Evolutionary conservation across 2,797 vertebrate species (phyloP), one percentile per base, ranked within the genome.

Genomic region (Hephaestus fuliginosus): DNA sequence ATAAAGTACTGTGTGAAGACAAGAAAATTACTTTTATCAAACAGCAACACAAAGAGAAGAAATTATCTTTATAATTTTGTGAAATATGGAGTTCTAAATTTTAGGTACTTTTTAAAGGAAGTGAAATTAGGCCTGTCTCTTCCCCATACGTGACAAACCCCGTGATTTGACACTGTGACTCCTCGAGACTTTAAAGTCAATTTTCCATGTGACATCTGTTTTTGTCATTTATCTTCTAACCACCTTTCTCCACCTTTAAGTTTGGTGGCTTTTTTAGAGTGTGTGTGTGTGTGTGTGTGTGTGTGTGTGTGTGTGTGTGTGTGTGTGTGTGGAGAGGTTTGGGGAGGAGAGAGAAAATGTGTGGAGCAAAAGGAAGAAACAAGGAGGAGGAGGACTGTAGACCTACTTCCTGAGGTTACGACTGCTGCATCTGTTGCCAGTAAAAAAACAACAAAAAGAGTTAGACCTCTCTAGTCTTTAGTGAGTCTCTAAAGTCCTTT

Each of bases 201-300:
- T 82, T 55, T 62, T 41, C 41, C 12, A 9, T 57, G 33, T 39
- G 78, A 87, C 86, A 82, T 91, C 88, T 89, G 83, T 71, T 88
- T 80, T 76, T 53, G 78, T 75, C 51, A 11, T 78, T 74, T 74
- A 49, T 74, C 81, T 80, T 48, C 60, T 7, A 60, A 75, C 48
- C 39, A 1, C 57, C 67, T 46, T 18, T 33, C 68, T 41, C 66
- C 73, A 46, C 80, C 60, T 84, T 82, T 36, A 55, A 3, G 49
- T 77, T 62, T 69, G 63, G 53, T 74, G 76, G 79, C 25, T 64
- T 64, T 67, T 72, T 78, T 30, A 52, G 58, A 17, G 66, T 69
- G 15, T 51, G 61, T 68, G 20, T 56, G 57, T 62, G 53, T 46
- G 73, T 74, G 51, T 74, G 71, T 63, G 70, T 62, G 58, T 65